A percentile compares a stretch with the other conserved stretches of the same genome.
Evolutionary conservation across 2,113 vertebrate genomes (phyloP).

Genomic region (Hyaena hyaena): DNA sequence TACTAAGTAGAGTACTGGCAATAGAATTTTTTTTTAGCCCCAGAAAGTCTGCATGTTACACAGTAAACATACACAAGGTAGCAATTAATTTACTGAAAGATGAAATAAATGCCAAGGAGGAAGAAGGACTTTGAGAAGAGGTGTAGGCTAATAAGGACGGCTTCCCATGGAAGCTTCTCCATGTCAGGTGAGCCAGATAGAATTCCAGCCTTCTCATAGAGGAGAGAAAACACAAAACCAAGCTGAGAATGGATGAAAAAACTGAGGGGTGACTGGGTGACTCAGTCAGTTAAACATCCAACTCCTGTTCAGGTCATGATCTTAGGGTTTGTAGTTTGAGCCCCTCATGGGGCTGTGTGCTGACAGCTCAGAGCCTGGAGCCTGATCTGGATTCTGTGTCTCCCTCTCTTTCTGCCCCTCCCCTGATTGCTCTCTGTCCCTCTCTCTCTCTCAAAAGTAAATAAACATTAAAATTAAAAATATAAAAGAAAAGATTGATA

Average conservation of each 20-base stretch:
- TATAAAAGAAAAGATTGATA: neutral
- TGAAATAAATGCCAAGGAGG: neutral
- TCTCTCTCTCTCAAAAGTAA: too few relatives aligned
- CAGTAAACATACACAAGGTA: neutral
- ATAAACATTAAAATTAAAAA: too few relatives aligned
- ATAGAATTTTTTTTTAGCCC: neutral
- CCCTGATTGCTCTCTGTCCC: too few relatives aligned
- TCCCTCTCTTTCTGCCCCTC: too few relatives aligned
- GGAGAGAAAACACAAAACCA: neutral
- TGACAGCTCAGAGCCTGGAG: too few relatives aligned
- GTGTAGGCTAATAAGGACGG: neutral
- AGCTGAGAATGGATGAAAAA: neutral
- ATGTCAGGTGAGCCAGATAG: neutral
- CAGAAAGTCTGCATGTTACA: neutral
- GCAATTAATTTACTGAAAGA: neutral
- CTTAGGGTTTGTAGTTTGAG: too few relatives aligned
- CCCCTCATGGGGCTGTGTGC: too few relatives aligned
- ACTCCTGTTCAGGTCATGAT: too few relatives aligned
- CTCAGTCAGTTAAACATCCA: too few relatives aligned
- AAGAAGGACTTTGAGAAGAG: neutral
- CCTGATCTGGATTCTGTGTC: too few relatives aligned
- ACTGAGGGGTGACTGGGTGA: too few relatives aligned
- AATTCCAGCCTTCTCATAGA: neutral
- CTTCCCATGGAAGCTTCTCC: neutral
- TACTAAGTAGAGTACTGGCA: rapidly evolving